Evolutionary conservation across 1,140 invertebrate species (phyloP).

Genomic region (Zaprionus africanus): DNA sequence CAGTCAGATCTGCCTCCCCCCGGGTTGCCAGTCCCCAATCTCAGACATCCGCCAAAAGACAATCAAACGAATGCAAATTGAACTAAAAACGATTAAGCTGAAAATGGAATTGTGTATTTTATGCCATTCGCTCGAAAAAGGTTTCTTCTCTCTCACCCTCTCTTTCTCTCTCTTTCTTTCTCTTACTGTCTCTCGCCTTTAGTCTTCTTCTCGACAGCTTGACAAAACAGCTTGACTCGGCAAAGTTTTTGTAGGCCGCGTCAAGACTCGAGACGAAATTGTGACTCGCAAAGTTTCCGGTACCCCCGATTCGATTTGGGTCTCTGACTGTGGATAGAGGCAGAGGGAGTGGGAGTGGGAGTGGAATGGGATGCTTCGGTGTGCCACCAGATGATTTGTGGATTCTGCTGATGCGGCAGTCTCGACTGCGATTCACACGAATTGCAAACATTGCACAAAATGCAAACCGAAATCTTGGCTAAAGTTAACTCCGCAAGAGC

Average conservation of each 20-base stretch:
- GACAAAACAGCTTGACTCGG: constrained; percentile 4
- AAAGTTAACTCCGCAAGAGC: neutral
- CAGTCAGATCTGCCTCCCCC: too few relatives aligned
- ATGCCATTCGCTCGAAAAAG: constrained; percentile 6
- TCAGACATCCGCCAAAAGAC: constrained; percentile 4
- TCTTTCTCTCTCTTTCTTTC: neutral
- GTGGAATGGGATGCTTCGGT: neutral
- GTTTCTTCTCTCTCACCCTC: neutral
- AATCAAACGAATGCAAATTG: constrained; percentile 7
- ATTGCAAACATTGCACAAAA: constrained; percentile 14
- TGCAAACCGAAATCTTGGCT: constrained; percentile 7
- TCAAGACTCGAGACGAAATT: constrained; percentile 7
- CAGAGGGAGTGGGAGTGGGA: too few relatives aligned
- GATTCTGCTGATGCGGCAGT: constrained; percentile 7
- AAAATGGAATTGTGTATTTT: constrained; percentile 8
- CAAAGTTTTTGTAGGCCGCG: constrained; percentile 6
- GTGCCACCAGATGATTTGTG: constrained; percentile 6
- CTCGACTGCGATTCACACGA: constrained; percentile 5
- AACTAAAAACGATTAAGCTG: constrained; percentile 7
- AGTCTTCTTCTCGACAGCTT: neutral
- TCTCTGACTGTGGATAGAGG: too few relatives aligned
- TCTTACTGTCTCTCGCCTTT: neutral
- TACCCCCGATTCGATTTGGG: neutral
- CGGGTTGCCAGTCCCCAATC: neutral
- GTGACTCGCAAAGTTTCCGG: constrained; percentile 6